Base-by-base conservation (phyloP, 2,888 invertebrate genomes). In the Hirtodrosophila histrioides region DNA sequence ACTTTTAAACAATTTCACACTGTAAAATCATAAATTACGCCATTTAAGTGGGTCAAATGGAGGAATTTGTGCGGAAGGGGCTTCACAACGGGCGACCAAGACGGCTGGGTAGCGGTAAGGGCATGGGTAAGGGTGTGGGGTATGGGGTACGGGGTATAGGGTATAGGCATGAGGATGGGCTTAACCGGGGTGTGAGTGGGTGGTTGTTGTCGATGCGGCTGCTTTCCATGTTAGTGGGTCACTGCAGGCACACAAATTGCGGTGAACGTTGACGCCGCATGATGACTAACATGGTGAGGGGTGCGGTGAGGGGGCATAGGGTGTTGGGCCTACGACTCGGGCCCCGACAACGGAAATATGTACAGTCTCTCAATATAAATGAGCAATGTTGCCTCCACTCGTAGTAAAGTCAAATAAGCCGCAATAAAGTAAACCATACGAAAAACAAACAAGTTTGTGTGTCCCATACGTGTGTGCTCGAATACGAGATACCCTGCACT, bases 21-120 rank as follows among this genome's bases (percentile, higher is more conserved):
- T 81, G 78, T 74, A 87, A 87, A 83, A 87, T 83, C 88, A 83
- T 83, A 88, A 83, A 83, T 83, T 88, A 89, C 88, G 86, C 85
- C 80, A 87, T 86, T 89, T 85, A 89, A 88, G 86, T 85, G 89
- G 88, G 86, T 86, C 86, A 89, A 86, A 89, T 86, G 86, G 88
- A 88, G 86, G 88, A 87, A 88, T 88, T 87, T 88, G 88, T 83
- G 83, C 88, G 82, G 82, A 83, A 88, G 75, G 82, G 86, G 86
- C 86, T 84, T 84, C 84, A 83, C 61, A 67, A 61, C 73, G 57
- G 74, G 68, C 61, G 48, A 39, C 51, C 58, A 77, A 73, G 74
- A 62, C 54, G 77, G 9, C 79, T 60, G 9, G 31, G 31, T 8
- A 9, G 31, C 27, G 31, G 31, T 23, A 23, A 41, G 27, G 9